Evolutionary conservation across 2,888 invertebrate genomes (phyloP).

Genomic region (Xestia sexstrigata): DNA sequence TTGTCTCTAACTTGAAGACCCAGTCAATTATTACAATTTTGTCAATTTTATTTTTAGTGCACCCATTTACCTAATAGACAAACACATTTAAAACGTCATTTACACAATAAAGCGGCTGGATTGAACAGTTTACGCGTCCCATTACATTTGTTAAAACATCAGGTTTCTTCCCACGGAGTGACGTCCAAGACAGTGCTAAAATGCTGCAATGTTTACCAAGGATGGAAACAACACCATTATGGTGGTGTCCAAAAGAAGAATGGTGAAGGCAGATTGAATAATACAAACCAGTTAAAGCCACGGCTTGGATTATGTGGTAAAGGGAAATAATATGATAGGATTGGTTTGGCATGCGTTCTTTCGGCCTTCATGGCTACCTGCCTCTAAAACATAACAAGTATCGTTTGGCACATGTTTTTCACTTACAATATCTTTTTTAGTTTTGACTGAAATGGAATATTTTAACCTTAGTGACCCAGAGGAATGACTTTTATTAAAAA

Average conservation of each 20-base stretch:
- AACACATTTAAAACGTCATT: slow-evolving; percentile 29
- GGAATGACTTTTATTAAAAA: no score
- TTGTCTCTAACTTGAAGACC: neutral
- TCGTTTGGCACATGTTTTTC: no score
- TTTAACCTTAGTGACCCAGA: no score
- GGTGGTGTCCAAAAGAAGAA: neutral
- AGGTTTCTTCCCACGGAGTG: slow-evolving; percentile 61
- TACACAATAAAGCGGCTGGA: slow-evolving; percentile 48
- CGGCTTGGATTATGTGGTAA: neutral
- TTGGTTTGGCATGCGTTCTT: no score
- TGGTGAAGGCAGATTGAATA: neutral
- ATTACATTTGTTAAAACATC: slow-evolving; percentile 51
- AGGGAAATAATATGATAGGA: neutral
- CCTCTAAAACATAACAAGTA: no score
- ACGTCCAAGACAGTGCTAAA: slow-evolving; percentile 48
- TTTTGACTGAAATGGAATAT: no score
- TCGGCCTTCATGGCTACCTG: no score
- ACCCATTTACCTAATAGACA: neutral
- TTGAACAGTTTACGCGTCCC: slow-evolving; percentile 53
- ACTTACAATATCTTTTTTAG: no score
- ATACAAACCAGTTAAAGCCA: neutral
- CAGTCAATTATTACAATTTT: neutral
- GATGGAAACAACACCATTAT: slow-evolving; percentile 1
- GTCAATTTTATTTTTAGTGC: slow-evolving; percentile 11
- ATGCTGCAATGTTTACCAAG: slow-evolving; percentile 42